Conservation (phyloP, 2,797 vertebrate genomes). For the Netta rufina region DNA sequence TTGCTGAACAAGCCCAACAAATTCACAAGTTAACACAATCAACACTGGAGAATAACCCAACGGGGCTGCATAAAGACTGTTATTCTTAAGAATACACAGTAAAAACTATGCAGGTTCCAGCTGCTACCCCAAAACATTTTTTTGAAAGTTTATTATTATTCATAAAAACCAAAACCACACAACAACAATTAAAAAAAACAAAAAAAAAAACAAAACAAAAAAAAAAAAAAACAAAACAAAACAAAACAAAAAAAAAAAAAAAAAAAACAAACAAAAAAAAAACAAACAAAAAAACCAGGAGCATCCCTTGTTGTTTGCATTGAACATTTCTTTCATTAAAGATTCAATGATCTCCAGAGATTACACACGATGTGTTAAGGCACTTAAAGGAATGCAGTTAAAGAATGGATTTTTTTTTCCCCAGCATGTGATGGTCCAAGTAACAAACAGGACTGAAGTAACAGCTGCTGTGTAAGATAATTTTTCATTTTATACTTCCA, state of each 20-base stretch:
- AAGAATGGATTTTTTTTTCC: not conserved
- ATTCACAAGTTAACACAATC: not conserved
- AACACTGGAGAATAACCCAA: not conserved
- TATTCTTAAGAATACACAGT: not conserved
- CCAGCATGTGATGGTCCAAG: not conserved
- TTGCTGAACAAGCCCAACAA: not conserved
- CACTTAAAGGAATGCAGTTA: not conserved
- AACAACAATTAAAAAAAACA: not conserved
- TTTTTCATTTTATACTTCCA: not conserved
- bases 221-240: too few species aligned
- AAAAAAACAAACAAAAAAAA: too few species aligned
- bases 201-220: rapidly evolving
- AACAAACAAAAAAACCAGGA: not conserved
- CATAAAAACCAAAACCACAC: too few species aligned
- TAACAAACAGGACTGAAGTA: not conserved
- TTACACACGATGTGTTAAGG: not conserved
- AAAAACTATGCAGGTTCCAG: not conserved
- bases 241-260: too few species aligned
- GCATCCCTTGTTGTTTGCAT: not conserved
- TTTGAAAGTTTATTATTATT: not conserved
- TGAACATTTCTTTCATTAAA: not conserved
- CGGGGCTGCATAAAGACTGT: not conserved
- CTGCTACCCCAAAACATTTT: not conserved
- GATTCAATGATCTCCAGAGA: not conserved
- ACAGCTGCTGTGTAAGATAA: not conserved